Percentiles rank a stretch among this genome's conserved stretches.
Conservation (phyloP, 2,113 vertebrate species). For the Mustela nigripes region DNA sequence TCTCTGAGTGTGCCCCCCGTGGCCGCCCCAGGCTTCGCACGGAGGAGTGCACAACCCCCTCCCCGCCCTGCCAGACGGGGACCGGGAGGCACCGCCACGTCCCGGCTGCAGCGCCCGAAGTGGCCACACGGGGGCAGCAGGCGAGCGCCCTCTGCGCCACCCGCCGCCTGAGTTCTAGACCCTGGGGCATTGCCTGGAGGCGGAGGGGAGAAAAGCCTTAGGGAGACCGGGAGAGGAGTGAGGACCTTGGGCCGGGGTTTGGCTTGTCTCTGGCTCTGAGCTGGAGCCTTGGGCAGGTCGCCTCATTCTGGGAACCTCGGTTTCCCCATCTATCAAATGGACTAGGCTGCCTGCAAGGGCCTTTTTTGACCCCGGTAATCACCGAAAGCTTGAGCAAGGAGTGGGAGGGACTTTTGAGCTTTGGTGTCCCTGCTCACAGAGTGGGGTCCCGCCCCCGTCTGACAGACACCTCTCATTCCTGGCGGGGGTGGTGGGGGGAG, state of each 20-base stretch:
- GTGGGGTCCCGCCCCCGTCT: neutral
- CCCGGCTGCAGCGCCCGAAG: neutral
- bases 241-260: neutral
- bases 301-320: neutral
- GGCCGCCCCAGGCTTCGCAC: rapidly evolving
- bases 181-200: rapidly evolving
- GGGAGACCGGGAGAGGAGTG: no score
- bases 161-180: neutral
- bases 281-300: neutral
- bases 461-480: neutral
- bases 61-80: neutral
- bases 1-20: rapidly evolving
- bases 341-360: neutral
- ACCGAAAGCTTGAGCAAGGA: neutral
- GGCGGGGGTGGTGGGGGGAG: neutral
- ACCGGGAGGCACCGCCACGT: rapidly evolving
- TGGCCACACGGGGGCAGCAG: slow-evolving; percentile 77
- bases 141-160: neutral
- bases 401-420: no score
- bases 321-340: slow-evolving; percentile 16
- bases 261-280: neutral
- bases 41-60: rapidly evolving
- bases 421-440: neutral
- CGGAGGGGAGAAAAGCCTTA: rapidly evolving
- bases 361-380: neutral